phyloP scores from a whole-genome alignment of 2,113 vertebrate genomes.

The Sinosuthora webbiana region DNA sequence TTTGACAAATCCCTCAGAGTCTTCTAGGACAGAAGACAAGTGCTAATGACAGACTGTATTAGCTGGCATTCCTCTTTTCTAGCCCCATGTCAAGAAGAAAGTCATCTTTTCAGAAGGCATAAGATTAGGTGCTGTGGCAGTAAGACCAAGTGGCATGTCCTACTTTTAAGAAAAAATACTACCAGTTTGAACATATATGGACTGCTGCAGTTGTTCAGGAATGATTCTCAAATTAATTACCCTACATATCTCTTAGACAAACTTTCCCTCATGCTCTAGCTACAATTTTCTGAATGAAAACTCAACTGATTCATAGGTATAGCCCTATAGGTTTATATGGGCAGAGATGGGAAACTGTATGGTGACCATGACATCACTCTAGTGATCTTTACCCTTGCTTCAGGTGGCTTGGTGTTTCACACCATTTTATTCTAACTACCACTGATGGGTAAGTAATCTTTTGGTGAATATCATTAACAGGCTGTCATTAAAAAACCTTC shows the following conservation, averaged over 20 bases:
- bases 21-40: neutral
- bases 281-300: neutral
- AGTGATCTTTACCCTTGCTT: neutral
- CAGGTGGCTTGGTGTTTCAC: neutral
- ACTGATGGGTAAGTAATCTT: neutral
- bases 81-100: neutral
- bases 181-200: neutral
- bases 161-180: neutral
- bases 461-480: neutral
- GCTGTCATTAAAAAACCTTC: neutral
- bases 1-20: neutral
- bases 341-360: neutral
- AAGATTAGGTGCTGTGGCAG: neutral
- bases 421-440: neutral
- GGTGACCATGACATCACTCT: neutral
- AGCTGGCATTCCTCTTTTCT: neutral
- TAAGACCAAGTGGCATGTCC: neutral
- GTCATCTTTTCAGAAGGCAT: neutral
- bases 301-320: neutral
- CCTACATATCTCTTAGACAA: neutral
- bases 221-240: neutral
- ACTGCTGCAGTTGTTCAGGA: neutral
- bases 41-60: neutral
- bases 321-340: neutral
- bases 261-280: neutral